phyloP scores from a whole-genome alignment of 1,140 invertebrate genomes.

The Aphis craccivora region DNA sequence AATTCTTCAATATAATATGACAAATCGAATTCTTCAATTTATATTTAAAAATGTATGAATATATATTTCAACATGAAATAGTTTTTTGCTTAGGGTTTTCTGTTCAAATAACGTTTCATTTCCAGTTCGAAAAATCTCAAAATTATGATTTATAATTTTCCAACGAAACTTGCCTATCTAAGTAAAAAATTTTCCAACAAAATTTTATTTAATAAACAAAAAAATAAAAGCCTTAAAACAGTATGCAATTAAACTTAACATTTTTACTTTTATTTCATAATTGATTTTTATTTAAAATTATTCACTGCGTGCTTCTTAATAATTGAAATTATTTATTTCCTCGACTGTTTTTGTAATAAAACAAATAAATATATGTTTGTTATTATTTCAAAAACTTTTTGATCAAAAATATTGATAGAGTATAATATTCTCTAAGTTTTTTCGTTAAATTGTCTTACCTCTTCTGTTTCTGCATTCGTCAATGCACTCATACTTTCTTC shows the following conservation, averaged over 20 bases:
- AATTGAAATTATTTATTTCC: neutral
- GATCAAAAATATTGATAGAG: neutral
- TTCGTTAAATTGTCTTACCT: neutral
- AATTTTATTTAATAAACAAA: neutral
- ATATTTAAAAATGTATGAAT: neutral
- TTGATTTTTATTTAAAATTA: no score
- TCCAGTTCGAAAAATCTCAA: no score
- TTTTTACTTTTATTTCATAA: neutral
- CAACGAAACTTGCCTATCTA: no score
- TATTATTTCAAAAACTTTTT: no score
- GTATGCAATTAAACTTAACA: no score
- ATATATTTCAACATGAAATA: neutral
- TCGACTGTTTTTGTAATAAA: neutral
- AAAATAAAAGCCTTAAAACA: neutral
- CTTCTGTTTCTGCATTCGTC: conserved; percentile 64
- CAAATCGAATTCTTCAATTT: neutral
- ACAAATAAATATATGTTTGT: neutral
- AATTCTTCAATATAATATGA: neutral
- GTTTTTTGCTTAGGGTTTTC: neutral
- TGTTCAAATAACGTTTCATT: no score
- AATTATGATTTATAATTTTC: no score
- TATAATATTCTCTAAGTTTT: neutral
- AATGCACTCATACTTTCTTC: conserved; percentile 67
- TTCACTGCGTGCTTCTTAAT: neutral
- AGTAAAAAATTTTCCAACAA: no score